These are phyloP conservation scores for Cheirogaleus major DNA, from an alignment of 2,797 vertebrate species.

Conservation along the genomic window DNA sequence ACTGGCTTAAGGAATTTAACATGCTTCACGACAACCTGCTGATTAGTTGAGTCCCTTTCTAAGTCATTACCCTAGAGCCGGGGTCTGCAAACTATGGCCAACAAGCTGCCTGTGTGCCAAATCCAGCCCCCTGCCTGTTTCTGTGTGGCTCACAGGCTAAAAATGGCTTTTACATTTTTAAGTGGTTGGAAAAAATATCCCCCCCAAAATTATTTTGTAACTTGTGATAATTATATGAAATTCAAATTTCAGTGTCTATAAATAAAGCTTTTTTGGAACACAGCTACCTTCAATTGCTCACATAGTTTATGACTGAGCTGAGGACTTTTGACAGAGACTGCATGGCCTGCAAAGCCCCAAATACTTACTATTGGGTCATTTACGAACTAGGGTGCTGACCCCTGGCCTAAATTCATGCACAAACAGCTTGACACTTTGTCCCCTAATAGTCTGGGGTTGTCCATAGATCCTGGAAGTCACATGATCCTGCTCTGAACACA, in stretches of 20 bases:
- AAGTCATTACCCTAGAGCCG: not conserved
- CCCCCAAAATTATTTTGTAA: not conserved
- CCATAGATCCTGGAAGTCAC: not conserved
- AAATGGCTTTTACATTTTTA: not conserved
- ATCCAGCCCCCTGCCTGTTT: not conserved
- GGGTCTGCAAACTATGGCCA: not conserved
- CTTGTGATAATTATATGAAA: not conserved
- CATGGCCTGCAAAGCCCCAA: not conserved
- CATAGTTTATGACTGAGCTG: not conserved
- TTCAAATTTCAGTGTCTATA: not conserved
- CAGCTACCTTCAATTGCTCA: not conserved
- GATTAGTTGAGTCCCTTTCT: not conserved
- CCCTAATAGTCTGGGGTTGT: not conserved
- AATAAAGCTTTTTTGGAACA: not conserved
- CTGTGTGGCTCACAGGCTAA: not conserved
- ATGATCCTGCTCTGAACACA: not conserved
- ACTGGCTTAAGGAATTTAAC: slow-evolving; percentile 24
- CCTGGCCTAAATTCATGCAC: not conserved
- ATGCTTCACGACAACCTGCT: not conserved
- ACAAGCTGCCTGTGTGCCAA: not conserved
- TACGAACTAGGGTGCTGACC: not conserved
- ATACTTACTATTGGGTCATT: not conserved
- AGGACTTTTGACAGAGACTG: not conserved
- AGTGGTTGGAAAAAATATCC: not conserved
- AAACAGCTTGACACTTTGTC: not conserved